A percentile compares a stretch with the other conserved stretches of the same genome.
Conservation (phyloP, 1,140 invertebrate genomes). For the Euwallacea fornicatus region DNA sequence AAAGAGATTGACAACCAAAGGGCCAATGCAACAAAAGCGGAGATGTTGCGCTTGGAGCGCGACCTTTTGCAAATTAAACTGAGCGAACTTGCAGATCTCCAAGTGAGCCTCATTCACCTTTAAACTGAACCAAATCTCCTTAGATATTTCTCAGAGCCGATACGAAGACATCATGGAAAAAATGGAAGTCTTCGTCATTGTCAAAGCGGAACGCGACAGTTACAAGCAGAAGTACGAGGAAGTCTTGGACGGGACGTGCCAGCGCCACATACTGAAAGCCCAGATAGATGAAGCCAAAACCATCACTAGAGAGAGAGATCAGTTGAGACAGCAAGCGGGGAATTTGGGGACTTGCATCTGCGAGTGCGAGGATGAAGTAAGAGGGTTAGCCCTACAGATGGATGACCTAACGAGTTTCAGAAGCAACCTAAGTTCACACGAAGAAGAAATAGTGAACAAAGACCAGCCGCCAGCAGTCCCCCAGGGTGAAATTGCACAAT, state of each 20-base stretch:
- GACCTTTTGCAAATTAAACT: conserved; percentile 45
- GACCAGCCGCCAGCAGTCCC: conserved; percentile 10
- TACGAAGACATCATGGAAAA: conserved; percentile 44
- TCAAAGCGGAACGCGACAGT: conserved; percentile 45
- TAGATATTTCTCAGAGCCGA: conserved; percentile 31
- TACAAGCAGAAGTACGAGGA: conserved; percentile 47
- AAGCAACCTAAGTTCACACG: conserved; percentile 1
- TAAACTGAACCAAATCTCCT: background rate
- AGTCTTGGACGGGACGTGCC: conserved; percentile 38
- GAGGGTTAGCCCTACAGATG: conserved; percentile 43
- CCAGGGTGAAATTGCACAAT: conserved; percentile 15
- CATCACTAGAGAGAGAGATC: conserved; percentile 41
- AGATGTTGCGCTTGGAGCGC: conserved; percentile 45
- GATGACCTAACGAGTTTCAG: conserved; percentile 41
- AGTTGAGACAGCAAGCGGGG: conserved; percentile 40
- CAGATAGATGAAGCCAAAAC: conserved; percentile 39
- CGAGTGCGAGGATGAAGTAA: conserved; percentile 51
- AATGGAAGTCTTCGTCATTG: conserved; percentile 41
- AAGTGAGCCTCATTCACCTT: conserved; percentile 9
- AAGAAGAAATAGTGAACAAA: conserved; percentile 23
- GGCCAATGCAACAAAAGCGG: conserved; percentile 43
- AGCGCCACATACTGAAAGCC: conserved; percentile 40
- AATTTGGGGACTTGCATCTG: conserved; percentile 46
- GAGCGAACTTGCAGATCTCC: conserved; percentile 42
- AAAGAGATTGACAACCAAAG: conserved; percentile 43